phyloP scores from a whole-genome alignment of 2,113 vertebrate genomes.

The Aptenodytes forsteri region DNA sequence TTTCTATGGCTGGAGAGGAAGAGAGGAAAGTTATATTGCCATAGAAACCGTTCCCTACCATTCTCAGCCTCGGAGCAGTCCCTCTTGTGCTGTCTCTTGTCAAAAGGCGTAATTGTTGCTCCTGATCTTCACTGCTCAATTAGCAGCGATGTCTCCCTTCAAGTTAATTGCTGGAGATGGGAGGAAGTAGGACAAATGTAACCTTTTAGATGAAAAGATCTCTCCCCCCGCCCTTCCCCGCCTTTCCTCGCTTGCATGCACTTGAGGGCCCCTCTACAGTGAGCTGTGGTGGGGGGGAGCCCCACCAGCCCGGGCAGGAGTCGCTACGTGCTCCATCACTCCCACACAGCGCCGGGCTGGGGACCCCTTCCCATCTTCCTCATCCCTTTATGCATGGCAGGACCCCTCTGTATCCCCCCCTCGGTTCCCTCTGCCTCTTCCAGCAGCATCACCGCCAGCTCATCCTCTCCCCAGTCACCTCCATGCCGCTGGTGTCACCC shows the following conservation, averaged over 20 bases:
- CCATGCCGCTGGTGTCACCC: fast-evolving
- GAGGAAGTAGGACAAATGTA: slow-evolving; percentile 77
- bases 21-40: slow-evolving; percentile 72
- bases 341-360: not conserved
- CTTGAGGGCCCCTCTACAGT: not conserved
- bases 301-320: not conserved
- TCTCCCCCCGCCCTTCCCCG: slow-evolving; percentile 20
- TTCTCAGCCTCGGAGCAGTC: slow-evolving; percentile 73
- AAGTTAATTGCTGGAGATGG: slow-evolving; percentile 78
- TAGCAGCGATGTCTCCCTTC: slow-evolving; percentile 78
- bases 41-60: slow-evolving; percentile 74
- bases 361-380: not conserved
- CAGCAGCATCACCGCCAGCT: not conserved
- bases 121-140: slow-evolving; percentile 78
- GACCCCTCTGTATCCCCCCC: not conserved
- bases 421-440: fast-evolving
- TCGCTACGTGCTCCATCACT: fast-evolving
- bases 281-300: not conserved
- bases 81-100: slow-evolving; percentile 74
- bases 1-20: slow-evolving; percentile 69
- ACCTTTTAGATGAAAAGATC: slow-evolving; percentile 78
- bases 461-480: not conserved
- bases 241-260: not conserved
- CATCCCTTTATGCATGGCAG: too few relatives aligned
- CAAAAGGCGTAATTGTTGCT: slow-evolving; percentile 79